phyloP scores from a whole-genome alignment of 2,888 invertebrate genomes.

The Tenthredo amoena region DNA sequence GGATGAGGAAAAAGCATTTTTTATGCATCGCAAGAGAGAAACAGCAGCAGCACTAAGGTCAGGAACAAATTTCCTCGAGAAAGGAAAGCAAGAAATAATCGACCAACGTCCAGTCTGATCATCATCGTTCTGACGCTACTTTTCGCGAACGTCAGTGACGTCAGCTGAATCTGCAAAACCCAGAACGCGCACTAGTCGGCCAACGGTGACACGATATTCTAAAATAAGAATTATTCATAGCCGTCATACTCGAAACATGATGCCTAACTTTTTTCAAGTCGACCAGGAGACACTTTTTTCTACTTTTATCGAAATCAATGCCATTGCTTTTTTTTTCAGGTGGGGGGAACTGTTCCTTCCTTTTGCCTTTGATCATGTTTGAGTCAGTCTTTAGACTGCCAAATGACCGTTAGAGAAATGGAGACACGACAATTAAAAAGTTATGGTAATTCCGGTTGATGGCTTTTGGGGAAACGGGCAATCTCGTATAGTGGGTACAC shows the following conservation, averaged over 20 bases:
- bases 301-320: neutral
- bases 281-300: neutral
- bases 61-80: neutral
- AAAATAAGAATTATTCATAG: conserved; percentile 24
- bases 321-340: neutral
- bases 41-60: neutral
- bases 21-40: neutral
- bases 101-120: neutral
- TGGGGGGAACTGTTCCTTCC: neutral
- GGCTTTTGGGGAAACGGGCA: conserved; percentile 86
- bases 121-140: conserved; percentile 23
- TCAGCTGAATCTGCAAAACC: neutral
- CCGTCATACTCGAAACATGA: neutral
- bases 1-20: conserved; percentile 16
- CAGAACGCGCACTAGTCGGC: neutral
- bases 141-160: conserved; percentile 7
- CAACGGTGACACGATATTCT: conserved; percentile 11
- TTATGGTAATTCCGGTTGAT: conserved; percentile 85
- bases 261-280: neutral
- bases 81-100: neutral
- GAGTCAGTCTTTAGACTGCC: neutral
- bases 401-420: neutral
- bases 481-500: conserved; percentile 2
- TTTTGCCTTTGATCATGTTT: neutral
- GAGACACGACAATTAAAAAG: neutral